These are phyloP conservation scores for Falco cherrug DNA, from an alignment of 2,797 vertebrate genomes.

Conservation along the genomic window DNA sequence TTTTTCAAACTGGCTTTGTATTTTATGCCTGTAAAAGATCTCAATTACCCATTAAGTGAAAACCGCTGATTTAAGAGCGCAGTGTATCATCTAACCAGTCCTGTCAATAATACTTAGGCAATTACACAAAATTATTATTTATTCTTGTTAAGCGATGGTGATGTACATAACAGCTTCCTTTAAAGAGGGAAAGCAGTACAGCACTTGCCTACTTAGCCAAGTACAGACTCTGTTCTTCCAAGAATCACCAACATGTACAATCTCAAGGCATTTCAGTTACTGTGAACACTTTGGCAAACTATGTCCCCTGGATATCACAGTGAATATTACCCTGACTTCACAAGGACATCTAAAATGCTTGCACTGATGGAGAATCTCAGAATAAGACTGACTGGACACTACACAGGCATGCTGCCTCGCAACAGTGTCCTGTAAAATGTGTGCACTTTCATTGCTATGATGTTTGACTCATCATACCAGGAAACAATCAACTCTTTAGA, in stretches of 20 bases:
- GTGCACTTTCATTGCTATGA: fast-evolving
- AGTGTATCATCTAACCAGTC: background rate
- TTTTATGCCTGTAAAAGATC: background rate
- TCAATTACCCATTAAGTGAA: background rate
- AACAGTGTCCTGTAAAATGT: fast-evolving
- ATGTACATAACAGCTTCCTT: background rate
- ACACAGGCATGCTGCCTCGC: background rate
- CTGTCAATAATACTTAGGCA: background rate
- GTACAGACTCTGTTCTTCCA: background rate
- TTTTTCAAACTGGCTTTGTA: constrained; percentile 4
- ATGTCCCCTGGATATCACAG: background rate
- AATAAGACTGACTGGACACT: background rate
- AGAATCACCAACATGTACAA: fast-evolving
- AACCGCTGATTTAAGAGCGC: constrained; percentile 14
- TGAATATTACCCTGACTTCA: background rate
- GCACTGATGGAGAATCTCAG: background rate
- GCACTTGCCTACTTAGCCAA: background rate
- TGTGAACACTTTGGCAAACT: background rate
- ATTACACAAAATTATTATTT: background rate
- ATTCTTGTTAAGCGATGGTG: background rate
- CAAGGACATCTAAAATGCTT: background rate
- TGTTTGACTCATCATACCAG: background rate
- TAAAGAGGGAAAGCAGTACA: background rate
- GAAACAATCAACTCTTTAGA: background rate
- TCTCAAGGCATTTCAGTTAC: background rate